Evolutionary conservation across 2,888 invertebrate genomes (phyloP), one percentile per base, ranked within the genome.

Genomic region (Erebia ligea): DNA sequence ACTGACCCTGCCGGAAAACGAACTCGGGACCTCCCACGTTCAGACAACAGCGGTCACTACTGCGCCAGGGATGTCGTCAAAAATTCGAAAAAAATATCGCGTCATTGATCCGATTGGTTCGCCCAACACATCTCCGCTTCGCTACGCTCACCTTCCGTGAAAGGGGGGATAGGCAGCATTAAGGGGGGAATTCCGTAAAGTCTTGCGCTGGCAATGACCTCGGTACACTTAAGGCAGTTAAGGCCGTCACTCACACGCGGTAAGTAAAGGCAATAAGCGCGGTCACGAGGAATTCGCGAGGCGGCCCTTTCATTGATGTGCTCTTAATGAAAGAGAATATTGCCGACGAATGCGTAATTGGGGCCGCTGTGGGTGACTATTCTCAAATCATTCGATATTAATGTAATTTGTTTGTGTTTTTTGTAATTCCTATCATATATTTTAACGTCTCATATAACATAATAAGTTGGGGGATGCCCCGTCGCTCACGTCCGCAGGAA

Each of bases 291-390:
- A 78, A 76, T 75, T 71, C 70, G 72, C 75, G 75, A 59, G 3
- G 74, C 34, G 54, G 71, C 73, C 71, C 73, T 78, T 77, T 76
- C 77, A 76, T 78, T 79, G 77, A 76, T 72, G 73, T 73, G 63
- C 69, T 71, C 79, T 77, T 80, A 77, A 80, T 77, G 76, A 77
- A 72, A 74, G 75, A 63, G 77, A 78, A 78, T 80, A 80, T 80
- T 78, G 77, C 80, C 81, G 81, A 80, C 81, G 74, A 73, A 80
- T 80, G 78, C 75, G 76, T 68, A 71, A 74, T 67, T 73, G 76
- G 73, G 69, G 75, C 69, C 68, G 65, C 75, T 34, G 66, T 70
- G 62, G 54, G 19, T 56, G 34, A 63, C 42, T 78, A 78, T 77
- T 78, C 72, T 75, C 11, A 54, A 71, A 15, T 9, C 34, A 4